Evolutionary conservation across 2,113 vertebrate genomes (phyloP).

Genomic region (Lycaon pictus): DNA sequence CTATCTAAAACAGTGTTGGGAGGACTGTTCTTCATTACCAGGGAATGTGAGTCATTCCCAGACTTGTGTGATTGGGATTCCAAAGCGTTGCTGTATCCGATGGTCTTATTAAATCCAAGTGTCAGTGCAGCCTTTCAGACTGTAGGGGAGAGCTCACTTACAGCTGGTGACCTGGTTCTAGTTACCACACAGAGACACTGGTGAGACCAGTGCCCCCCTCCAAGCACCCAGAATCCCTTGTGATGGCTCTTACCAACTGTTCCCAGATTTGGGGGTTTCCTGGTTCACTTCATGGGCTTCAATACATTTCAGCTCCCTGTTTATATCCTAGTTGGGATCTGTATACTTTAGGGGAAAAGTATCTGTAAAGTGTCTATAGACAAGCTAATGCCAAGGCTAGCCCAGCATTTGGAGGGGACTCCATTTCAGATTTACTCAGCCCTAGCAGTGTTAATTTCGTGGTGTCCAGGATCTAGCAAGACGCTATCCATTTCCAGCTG

Average conservation of each 20-base stretch:
- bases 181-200: slow-evolving; percentile 75
- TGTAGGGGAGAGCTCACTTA: slow-evolving; percentile 76
- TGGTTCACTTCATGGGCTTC: slow-evolving; percentile 43
- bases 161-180: slow-evolving; percentile 80
- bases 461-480: slow-evolving; percentile 29
- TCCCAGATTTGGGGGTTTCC: slow-evolving; percentile 53
- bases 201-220: slow-evolving; percentile 59
- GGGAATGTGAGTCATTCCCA: slow-evolving; percentile 83
- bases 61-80: slow-evolving; percentile 82
- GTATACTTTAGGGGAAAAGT: slow-evolving; percentile 17
- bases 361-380: background rate
- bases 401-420: background rate
- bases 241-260: slow-evolving; percentile 44
- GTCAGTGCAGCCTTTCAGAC: slow-evolving; percentile 80
- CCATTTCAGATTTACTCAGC: background rate
- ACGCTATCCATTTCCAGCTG: slow-evolving; percentile 46
- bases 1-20: background rate
- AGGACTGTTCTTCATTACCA: slow-evolving; percentile 83
- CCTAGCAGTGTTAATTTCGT: background rate
- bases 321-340: slow-evolving; percentile 31
- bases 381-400: slow-evolving; percentile 1
- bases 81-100: slow-evolving; percentile 77
- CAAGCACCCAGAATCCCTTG: slow-evolving; percentile 66
- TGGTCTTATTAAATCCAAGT: slow-evolving; percentile 84
- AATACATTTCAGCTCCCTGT: background rate